These are phyloP conservation scores for Panthera tigris DNA, from an alignment of 2,113 vertebrate species.

Conservation along the genomic window DNA sequence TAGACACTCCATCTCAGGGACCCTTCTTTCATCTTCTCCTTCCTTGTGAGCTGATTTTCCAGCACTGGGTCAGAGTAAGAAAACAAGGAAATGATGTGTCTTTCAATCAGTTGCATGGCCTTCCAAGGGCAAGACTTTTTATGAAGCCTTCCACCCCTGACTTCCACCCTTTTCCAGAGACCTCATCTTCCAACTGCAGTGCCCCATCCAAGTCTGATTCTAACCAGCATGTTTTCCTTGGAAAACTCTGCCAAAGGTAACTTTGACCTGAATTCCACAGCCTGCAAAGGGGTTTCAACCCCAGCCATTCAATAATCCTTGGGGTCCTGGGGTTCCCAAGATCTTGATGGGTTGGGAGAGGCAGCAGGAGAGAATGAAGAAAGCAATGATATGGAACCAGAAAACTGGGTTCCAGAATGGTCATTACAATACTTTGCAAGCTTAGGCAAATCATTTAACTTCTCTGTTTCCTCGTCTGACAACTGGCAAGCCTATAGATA, in stretches of 20 bases:
- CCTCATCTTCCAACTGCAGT: not conserved
- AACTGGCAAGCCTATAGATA: not conserved
- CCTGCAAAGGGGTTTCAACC: not conserved
- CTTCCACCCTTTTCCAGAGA: not conserved
- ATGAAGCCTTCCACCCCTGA: not conserved
- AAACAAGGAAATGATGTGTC: not conserved
- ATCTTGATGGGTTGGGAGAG: not conserved
- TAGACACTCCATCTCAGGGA: constrained; percentile 28
- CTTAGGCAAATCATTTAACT: not conserved
- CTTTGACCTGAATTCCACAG: not conserved
- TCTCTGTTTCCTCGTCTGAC: not conserved
- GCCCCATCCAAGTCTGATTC: not conserved
- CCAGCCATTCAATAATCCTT: not conserved
- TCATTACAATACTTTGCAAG: not conserved
- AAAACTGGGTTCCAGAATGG: not conserved
- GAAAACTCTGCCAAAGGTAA: not conserved
- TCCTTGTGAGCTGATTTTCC: constrained; percentile 42
- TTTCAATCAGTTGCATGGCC: too few species aligned
- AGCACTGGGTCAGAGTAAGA: not conserved
- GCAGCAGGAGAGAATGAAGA: not conserved
- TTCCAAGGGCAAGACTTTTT: not conserved
- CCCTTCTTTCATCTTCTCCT: constrained; percentile 51
- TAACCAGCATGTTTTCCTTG: not conserved
- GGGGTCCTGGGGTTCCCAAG: not conserved
- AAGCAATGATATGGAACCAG: not conserved